Conservation (phyloP, 2,113 vertebrate genomes). For the Callionymus lyra region DNA sequence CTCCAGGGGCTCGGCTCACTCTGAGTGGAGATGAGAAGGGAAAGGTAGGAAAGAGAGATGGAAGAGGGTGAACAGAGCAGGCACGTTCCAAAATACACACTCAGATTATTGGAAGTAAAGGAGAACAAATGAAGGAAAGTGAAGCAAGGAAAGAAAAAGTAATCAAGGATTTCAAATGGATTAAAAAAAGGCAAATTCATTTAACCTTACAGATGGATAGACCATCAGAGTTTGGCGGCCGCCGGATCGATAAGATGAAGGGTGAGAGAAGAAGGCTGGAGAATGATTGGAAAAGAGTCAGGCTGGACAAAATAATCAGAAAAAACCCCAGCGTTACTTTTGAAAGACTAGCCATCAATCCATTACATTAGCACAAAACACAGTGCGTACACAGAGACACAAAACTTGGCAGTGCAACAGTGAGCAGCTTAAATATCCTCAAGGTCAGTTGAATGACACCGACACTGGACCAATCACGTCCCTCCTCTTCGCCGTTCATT, state of each 20-base stretch:
- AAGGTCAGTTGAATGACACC: conserved; percentile 34
- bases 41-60: conserved; percentile 1
- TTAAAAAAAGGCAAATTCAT: not conserved
- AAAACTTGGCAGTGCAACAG: no score
- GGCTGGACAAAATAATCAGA: not conserved
- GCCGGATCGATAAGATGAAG: no score
- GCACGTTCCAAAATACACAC: no score
- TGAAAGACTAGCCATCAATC: no score
- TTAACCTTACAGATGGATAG: no score
- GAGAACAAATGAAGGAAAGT: no score
- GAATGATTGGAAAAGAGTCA: conserved; percentile 2
- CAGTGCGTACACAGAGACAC: no score
- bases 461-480: conserved; percentile 3
- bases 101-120: no score
- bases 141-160: not conserved
- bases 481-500: not conserved
- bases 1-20: conserved; percentile 31
- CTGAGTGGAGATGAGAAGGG: conserved; percentile 22
- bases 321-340: no score
- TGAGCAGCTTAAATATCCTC: no score
- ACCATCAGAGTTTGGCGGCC: no score
- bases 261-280: not conserved
- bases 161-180: conserved; percentile 1
- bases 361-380: no score
- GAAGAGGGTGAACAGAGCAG: conserved; percentile 6